Percentiles rank a stretch among this genome's conserved stretches.
Conservation (phyloP, 2,888 invertebrate species). For the Lithophane ornitopus region DNA sequence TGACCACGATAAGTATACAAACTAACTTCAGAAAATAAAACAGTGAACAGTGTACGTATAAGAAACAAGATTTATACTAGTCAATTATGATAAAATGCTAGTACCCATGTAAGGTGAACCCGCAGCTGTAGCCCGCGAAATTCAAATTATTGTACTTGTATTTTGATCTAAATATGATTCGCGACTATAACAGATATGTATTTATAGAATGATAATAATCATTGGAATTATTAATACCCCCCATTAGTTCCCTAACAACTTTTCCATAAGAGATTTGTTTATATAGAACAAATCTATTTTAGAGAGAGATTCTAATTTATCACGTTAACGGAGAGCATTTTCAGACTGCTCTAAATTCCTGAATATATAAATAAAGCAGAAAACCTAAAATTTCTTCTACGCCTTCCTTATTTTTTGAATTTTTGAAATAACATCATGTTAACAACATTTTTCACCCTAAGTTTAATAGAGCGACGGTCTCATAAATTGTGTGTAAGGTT, state of each 20-base stretch:
- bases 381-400: not conserved
- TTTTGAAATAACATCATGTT: slow-evolving; percentile 1
- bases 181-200: too few species aligned
- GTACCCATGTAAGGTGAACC: not conserved
- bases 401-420: slow-evolving; percentile 3
- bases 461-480: slow-evolving; percentile 71
- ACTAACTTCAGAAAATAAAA: slow-evolving; percentile 19
- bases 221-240: too few species aligned
- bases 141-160: too few species aligned
- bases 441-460: slow-evolving; percentile 55
- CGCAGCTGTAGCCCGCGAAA: too few species aligned
- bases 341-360: slow-evolving; percentile 2
- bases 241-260: too few species aligned
- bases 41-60: slow-evolving; percentile 8
- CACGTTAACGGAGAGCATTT: not conserved
- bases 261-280: too few species aligned
- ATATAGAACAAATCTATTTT: too few species aligned
- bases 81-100: not conserved
- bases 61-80: not conserved
- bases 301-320: not conserved
- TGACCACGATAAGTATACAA: slow-evolving; percentile 21
- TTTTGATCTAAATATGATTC: too few species aligned
- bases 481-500: slow-evolving; percentile 74
- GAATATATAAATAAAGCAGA: not conserved
- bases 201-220: too few species aligned